Base-by-base conservation (phyloP, 1,140 invertebrate species). In the Formica exsecta region DNA sequence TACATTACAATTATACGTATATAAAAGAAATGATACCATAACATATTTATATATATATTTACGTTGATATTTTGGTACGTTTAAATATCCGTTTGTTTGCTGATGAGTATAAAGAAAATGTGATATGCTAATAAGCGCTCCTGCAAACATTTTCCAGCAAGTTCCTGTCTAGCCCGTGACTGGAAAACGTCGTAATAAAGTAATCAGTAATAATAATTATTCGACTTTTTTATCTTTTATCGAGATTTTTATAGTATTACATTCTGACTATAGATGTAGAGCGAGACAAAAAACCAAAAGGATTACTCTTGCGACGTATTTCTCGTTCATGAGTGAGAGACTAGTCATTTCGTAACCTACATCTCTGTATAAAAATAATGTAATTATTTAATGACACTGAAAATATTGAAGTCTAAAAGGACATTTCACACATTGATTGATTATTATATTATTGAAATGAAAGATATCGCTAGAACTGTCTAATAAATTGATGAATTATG, bases 321-420 rank as follows among this genome's bases (percentile, higher is more conserved):
- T 61, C 68, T 83, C 19, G 25, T 83, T 83, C n/a, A 36, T 38
- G 68, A 25, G 29, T 73, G 66, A 81, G 19, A 81, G 68, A 83
- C 79, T 83, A 74, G 79, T 83, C 79, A 81, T 83, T 74, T 83
- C 48, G 13, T 44, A 38, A 74, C 25, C 25, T 29, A 29, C 11
- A 54, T 16, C 2, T 61, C 13, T 61, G 9, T 16, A 73, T 73
- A 36, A 29, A 79, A 11, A 74, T 29, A 66, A 41, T 3, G n/a
- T 64, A 54, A 68, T 57, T 54, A 57, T 38, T 41, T 32, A 22
- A 73, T 7, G 4, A 36, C 38, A 29, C 7, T 22, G 25, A 3
- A 22, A 11, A 71, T 71, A 61, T 73, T 11, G 3, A 36, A 11
- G 6, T 44, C 1, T 44, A 71, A 71, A 54, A 5, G 16, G 3